Evolutionary conservation across 1,140 invertebrate genomes (phyloP).

Genomic region (Grapholita molesta): DNA sequence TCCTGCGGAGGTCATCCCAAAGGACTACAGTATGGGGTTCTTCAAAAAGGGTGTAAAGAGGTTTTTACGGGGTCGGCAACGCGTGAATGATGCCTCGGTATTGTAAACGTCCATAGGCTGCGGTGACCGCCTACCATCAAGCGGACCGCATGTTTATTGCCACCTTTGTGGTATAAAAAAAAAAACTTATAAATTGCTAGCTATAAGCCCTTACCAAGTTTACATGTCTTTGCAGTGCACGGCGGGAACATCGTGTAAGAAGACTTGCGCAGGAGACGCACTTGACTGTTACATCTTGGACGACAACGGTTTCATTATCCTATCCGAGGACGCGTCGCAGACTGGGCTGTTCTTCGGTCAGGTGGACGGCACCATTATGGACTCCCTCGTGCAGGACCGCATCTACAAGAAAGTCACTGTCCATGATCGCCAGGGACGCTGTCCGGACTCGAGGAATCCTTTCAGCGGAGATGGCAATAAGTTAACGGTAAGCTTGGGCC

Average conservation of each 20-base stretch:
- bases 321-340: conserved; percentile 90
- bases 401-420: conserved; percentile 93
- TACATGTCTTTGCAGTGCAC: conserved; percentile 81
- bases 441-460: conserved; percentile 86
- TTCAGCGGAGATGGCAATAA: conserved; percentile 81
- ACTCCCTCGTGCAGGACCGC: conserved; percentile 92
- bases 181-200: too few relatives aligned
- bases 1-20: too few relatives aligned
- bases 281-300: conserved; percentile 95
- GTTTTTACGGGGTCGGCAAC: too few relatives aligned
- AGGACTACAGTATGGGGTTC: too few relatives aligned
- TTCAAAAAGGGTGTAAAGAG: too few relatives aligned
- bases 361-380: conserved; percentile 96
- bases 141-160: too few relatives aligned
- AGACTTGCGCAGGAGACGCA: conserved; percentile 91
- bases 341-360: conserved; percentile 95
- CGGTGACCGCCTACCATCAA: too few relatives aligned
- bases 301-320: conserved; percentile 95
- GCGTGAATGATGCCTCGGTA: too few relatives aligned
- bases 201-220: neutral
- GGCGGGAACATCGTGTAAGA: conserved; percentile 83
- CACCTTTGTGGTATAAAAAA: too few relatives aligned
- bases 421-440: conserved; percentile 93
- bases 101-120: too few relatives aligned
- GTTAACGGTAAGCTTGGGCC: conserved; percentile 48